Evolutionary conservation across 2,113 vertebrate species (phyloP).

Genomic region (Typhlomys cinereus): DNA sequence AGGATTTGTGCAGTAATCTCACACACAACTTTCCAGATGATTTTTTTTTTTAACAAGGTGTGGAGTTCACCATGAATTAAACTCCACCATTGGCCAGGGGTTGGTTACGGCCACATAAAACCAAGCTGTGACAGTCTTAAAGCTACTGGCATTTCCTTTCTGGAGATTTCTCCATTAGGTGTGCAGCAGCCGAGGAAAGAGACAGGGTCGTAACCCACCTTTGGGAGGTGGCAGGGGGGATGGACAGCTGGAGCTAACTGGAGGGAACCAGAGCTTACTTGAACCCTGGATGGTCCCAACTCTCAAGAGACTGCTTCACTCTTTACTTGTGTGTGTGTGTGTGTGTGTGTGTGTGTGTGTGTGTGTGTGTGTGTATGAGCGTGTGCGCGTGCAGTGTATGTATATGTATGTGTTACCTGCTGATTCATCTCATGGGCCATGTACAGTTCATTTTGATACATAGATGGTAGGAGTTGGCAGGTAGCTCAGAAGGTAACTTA

Average conservation of each 20-base stretch:
- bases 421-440: too few relatives aligned
- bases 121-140: not conserved
- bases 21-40: not conserved
- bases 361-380: too few relatives aligned
- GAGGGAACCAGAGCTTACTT: too few relatives aligned
- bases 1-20: too few relatives aligned
- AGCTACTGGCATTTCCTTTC: constrained; percentile 12
- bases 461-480: not conserved
- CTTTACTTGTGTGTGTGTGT: too few relatives aligned
- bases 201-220: not conserved
- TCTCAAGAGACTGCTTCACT: not conserved
- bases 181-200: not conserved
- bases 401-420: too few relatives aligned
- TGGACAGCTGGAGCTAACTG: too few relatives aligned
- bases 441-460: not conserved
- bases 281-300: too few relatives aligned
- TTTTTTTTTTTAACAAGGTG: constrained; percentile 38
- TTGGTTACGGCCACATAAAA: not conserved
- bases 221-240: not conserved
- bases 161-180: not conserved
- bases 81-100: not conserved
- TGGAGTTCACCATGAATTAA: not conserved
- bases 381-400: too few relatives aligned
- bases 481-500: not conserved
- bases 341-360: too few relatives aligned